phyloP scores from a whole-genome alignment of 2,113 vertebrate genomes.

The Pteropus alecto region DNA sequence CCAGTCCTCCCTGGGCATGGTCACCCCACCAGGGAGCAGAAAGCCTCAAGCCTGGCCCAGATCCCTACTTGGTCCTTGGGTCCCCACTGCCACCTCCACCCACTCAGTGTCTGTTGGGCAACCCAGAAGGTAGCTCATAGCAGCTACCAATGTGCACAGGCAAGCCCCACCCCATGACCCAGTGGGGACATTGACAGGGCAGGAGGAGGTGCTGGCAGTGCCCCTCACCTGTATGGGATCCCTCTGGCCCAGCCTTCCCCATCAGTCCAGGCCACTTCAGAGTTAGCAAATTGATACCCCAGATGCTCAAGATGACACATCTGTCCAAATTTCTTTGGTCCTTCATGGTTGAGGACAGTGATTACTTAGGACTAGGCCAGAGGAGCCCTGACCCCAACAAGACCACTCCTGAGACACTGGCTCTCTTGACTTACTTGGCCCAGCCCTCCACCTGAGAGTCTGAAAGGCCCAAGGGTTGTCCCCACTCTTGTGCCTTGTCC shows the following conservation, averaged over 20 bases:
- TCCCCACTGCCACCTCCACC: not conserved
- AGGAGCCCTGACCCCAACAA: not conserved
- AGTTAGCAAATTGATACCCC: not conserved
- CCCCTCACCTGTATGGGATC: not conserved
- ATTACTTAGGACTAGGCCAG: not conserved
- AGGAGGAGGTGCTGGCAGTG: not conserved
- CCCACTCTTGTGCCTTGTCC: not conserved
- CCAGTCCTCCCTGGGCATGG: not conserved
- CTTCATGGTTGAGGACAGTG: not conserved
- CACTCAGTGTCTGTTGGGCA: not conserved
- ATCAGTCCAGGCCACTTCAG: not conserved
- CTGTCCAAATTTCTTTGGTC: not conserved
- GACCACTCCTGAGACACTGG: not conserved
- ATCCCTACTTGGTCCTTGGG: no score
- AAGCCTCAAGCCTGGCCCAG: not conserved
- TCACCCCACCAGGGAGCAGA: not conserved
- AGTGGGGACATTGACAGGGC: not conserved
- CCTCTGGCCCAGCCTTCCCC: not conserved
- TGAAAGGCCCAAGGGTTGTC: not conserved
- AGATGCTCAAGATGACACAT: not conserved
- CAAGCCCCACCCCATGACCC: not conserved
- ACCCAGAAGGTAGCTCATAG: not conserved
- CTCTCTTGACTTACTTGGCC: not conserved
- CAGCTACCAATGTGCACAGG: not conserved
- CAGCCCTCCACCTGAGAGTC: not conserved